These are phyloP conservation scores for Macrosiphum euphorbiae DNA, from an alignment of 2,888 invertebrate species.

Conservation along the genomic window DNA sequence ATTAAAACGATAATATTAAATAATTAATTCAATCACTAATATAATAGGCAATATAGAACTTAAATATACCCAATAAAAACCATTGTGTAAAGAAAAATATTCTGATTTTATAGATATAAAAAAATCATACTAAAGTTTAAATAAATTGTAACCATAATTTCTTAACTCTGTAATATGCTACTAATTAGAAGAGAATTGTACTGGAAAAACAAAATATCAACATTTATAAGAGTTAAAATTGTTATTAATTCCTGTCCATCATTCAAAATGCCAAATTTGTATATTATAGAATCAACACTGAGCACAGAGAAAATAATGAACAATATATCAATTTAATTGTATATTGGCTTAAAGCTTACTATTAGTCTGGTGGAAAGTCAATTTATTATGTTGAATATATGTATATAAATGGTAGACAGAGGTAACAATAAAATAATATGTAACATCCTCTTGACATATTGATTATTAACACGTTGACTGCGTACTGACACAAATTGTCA, in stretches of 20 bases:
- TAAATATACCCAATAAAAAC: constrained; percentile 44
- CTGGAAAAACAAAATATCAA: background rate
- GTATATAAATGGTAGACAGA: background rate
- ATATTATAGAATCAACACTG: background rate
- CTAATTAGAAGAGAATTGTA: background rate
- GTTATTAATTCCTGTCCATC: background rate
- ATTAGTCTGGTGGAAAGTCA: background rate
- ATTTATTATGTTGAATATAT: background rate
- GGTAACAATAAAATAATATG: background rate
- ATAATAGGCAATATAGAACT: constrained; percentile 20
- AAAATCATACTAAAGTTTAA: background rate
- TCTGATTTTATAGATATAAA: background rate
- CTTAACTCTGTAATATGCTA: background rate
- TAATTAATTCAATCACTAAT: constrained; percentile 1
- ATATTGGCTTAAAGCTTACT: background rate
- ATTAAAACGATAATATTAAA: constrained; percentile 33
- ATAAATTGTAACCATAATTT: background rate
- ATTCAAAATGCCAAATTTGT: background rate
- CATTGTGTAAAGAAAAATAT: background rate
- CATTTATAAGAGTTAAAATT: background rate
- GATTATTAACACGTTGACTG: background rate
- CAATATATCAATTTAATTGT: background rate
- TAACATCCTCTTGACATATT: background rate
- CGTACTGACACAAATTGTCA: no score
- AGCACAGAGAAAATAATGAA: background rate